Conservation (phyloP, 1,140 invertebrate species). For the Diuraphis noxia region DNA sequence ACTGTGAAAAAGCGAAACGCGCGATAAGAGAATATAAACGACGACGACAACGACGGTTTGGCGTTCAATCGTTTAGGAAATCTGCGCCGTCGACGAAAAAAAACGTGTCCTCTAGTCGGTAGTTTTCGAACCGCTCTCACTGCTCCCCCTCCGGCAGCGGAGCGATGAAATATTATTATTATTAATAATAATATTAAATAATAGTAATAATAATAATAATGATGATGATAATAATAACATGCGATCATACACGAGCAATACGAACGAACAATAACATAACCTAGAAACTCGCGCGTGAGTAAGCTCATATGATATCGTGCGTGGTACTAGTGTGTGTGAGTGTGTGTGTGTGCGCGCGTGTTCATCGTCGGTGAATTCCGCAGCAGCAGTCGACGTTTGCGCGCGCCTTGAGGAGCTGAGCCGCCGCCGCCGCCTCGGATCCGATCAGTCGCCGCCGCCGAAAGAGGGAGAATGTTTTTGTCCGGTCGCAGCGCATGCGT, state of each 20-base stretch:
- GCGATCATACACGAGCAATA: background rate
- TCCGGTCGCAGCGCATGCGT: constrained; percentile 7
- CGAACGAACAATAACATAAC: constrained; percentile 6
- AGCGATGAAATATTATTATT: background rate
- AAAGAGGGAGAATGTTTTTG: background rate
- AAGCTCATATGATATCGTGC: background rate
- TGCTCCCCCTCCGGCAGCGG: background rate
- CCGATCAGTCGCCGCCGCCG: background rate
- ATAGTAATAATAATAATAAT: background rate
- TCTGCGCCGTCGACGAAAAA: background rate
- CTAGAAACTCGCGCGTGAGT: background rate
- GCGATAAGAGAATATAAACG: background rate
- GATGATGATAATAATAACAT: background rate
- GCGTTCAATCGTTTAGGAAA: background rate
- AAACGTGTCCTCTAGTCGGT: background rate
- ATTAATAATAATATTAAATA: background rate
- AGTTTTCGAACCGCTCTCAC: background rate
- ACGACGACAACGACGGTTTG: background rate
- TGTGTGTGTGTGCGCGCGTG: background rate
- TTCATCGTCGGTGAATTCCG: background rate
- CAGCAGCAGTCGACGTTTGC: background rate
- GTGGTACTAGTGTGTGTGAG: background rate
- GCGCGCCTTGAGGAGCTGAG: background rate
- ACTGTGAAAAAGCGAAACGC: background rate
- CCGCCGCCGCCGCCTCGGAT: background rate